phyloP scores from a whole-genome alignment of 2,113 vertebrate species.

The Prunella fulvescens region DNA sequence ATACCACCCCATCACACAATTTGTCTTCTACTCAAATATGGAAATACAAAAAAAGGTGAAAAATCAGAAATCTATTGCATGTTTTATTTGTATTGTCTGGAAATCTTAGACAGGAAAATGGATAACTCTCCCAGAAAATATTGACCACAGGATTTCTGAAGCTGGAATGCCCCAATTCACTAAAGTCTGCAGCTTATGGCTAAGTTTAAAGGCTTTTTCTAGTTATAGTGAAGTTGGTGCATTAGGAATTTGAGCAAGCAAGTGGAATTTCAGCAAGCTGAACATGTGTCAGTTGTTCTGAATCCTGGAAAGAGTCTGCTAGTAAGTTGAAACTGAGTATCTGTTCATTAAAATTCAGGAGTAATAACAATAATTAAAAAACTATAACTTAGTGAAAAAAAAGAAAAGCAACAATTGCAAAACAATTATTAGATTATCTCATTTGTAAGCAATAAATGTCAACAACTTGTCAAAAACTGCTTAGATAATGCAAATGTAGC shows the following conservation, averaged over 20 bases:
- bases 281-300: not conserved
- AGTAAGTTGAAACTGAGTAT: not conserved
- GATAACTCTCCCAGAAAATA: not conserved
- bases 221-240: not conserved
- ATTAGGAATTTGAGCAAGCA: not conserved
- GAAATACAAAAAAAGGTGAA: not conserved
- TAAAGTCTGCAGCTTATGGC: not conserved
- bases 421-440: constrained; percentile 48
- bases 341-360: not conserved
- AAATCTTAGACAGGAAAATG: not conserved
- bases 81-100: not conserved
- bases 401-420: not conserved
- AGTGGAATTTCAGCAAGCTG: not conserved
- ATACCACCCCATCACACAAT: not conserved
- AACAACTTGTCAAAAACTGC: constrained; percentile 40
- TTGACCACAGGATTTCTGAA: not conserved
- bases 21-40: not conserved
- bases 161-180: not conserved
- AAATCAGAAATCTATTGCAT: not conserved
- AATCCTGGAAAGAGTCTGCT: not conserved
- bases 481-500: constrained; percentile 66
- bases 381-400: not conserved
- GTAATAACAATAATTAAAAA: not conserved
- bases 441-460: constrained; percentile 75
- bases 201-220: not conserved